A percentile compares a stretch with the other conserved stretches of the same genome.
Conservation (phyloP, 37 sponge, comb jelly and placozoan genomes). For the Lycopodina hypogea region DNA sequence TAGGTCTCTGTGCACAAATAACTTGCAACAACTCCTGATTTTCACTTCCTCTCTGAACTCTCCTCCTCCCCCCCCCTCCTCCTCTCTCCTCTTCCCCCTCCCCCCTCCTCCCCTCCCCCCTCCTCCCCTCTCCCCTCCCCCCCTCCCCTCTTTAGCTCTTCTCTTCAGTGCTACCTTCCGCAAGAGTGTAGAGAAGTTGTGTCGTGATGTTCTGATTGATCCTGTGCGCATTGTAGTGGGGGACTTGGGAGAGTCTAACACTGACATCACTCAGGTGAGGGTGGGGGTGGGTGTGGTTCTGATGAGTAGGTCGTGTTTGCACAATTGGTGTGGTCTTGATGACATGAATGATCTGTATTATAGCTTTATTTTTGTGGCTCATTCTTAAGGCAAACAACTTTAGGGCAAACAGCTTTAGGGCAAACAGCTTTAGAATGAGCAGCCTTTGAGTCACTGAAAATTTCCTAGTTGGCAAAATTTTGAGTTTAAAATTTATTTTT, state of each 20-base stretch:
- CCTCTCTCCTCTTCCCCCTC: background rate
- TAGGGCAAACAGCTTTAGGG: no score
- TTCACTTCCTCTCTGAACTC: constrained; percentile 14
- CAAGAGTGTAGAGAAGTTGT: constrained; percentile 89
- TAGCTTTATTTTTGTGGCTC: no score
- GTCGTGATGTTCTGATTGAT: constrained; percentile 83
- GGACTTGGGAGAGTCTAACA: constrained; percentile 89
- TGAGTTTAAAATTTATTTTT: no score
- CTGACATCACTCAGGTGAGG: constrained; percentile 89
- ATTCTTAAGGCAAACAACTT: no score
- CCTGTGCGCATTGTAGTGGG: constrained; percentile 91
- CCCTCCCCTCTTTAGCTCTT: constrained; percentile 58
- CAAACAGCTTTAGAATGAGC: no score
- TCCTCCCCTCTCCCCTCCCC: constrained; percentile 3
- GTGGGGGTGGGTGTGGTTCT: no score
- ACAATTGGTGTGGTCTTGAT: no score
- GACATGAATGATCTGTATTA: no score
- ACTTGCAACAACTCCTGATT: background rate
- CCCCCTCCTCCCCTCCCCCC: constrained; percentile 3
- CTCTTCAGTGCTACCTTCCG: constrained; percentile 97
- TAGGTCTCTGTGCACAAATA: constrained; percentile 23
- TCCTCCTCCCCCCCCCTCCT: background rate
- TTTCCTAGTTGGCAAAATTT: no score
- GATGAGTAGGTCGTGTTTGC: no score
- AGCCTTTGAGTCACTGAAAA: no score